Base-by-base conservation (phyloP, 2,113 vertebrate species). In the Trogon melanurus region DNA sequence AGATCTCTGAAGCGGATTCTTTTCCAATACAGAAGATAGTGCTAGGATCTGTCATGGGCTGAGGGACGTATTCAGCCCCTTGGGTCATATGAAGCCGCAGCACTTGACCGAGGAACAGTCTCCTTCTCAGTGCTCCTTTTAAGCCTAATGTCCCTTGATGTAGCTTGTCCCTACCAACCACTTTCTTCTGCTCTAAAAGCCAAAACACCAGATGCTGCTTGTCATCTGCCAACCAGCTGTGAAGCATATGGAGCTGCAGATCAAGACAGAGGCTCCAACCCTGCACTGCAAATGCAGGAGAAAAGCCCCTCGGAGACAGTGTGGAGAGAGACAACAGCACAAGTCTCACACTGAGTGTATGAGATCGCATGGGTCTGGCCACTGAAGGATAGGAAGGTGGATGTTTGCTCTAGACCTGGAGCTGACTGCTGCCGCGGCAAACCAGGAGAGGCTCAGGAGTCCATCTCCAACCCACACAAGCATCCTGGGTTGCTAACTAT, bases 261-360 rank as follows among this genome's bases (percentile, higher is more conserved):
- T 53, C 53, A 85, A 53, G 70, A 53, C 19, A 41, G 44, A 30
- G 6, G 38, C 15, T 93, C 50, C 84, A 87, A 44, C 48, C 17
- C 29, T 32, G 45, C 0, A 0, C 36, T 83, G 47, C 51, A 65
- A 53, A 21, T 1, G 20, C 26, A 19, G 30, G 80, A 54, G 19
- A n/a, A 2, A 0, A 44, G 48, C 25, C 22, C 16, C 20, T 54
- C 25, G 48, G 22, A 60, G 26, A 16, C 17, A 21, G 29, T 2
- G 41, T 14, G n/a, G 36, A 86, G 38, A 19, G n/a, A 88, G 13
- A 36, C 23, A n/a, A 51, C 30, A 17, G 64, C 32, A 27, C 0
- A 0, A 69, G n/a, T 18, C 18, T 34, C 5, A 2, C 67, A 11
- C 19, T 0, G 1, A 11, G 26, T 9, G 10, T 4, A 0, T 6